Conservation (phyloP, 2,113 vertebrate genomes). For the Proterorhinus semilunaris region DNA sequence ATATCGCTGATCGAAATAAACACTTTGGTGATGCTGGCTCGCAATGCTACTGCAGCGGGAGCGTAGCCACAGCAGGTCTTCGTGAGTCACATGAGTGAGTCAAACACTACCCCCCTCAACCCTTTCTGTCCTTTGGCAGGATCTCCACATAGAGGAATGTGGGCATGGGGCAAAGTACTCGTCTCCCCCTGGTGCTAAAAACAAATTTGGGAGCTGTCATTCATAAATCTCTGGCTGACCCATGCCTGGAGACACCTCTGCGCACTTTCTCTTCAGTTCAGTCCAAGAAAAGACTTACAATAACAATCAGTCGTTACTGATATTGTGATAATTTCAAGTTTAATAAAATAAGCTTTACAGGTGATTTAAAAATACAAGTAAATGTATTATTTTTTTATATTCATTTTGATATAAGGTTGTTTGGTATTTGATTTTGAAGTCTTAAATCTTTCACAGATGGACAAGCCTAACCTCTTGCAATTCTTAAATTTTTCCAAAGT, state of each 20-base stretch:
- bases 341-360: not conserved
- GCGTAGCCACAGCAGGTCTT: constrained; percentile 64
- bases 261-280: constrained; percentile 16
- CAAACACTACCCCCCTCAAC: constrained; percentile 50
- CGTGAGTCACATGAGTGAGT: constrained; percentile 46
- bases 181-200: constrained; percentile 70
- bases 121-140: constrained; percentile 36
- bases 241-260: constrained; percentile 42
- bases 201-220: constrained; percentile 70
- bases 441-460: not conserved
- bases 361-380: not conserved
- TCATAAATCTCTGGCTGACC: constrained; percentile 76
- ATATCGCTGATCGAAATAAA: constrained; percentile 71
- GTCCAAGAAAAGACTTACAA: not conserved
- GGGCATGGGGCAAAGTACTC: constrained; percentile 63
- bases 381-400: not conserved
- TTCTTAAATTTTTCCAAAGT: constrained; percentile 27
- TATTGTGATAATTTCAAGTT: not conserved
- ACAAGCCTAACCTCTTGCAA: not conserved
- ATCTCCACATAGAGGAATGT: constrained; percentile 65
- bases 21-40: constrained; percentile 55
- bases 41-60: constrained; percentile 52
- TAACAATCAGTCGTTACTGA: not conserved
- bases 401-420: not conserved
- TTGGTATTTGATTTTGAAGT: not conserved